phyloP scores from a whole-genome alignment of 2,888 invertebrate genomes.

The Plagiodera versicolora region DNA sequence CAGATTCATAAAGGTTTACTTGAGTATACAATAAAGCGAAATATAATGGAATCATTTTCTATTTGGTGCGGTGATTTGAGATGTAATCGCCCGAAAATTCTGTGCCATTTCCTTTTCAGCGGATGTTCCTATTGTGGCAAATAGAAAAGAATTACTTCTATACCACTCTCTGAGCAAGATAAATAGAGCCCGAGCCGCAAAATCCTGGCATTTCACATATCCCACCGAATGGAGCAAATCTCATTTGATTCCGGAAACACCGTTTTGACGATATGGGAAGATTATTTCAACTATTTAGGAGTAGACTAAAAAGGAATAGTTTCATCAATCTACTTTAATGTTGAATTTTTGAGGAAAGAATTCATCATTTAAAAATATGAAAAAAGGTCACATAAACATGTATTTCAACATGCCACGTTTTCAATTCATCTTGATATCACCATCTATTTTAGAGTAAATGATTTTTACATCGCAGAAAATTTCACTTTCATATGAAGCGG shows the following conservation, averaged over 20 bases:
- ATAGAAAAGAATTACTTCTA: neutral
- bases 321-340: no score
- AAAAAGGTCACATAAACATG: no score
- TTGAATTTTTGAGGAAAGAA: no score
- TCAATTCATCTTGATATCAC: no score
- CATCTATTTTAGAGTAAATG: no score
- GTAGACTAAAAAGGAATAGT: no score
- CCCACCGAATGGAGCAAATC: neutral
- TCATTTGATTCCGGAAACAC: neutral
- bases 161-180: neutral
- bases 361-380: no score
- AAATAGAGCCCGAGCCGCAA: neutral
- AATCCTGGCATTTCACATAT: neutral
- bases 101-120: neutral
- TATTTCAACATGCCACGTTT: no score
- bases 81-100: neutral
- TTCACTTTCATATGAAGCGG: no score
- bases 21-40: neutral
- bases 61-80: neutral
- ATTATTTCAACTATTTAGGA: no score
- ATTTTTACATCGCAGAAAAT: no score
- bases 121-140: neutral
- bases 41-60: neutral
- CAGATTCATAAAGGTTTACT: constrained; percentile 43
- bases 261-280: neutral